phyloP scores from a whole-genome alignment of 2,797 vertebrate species.

The Chaunax sp. region DNA sequence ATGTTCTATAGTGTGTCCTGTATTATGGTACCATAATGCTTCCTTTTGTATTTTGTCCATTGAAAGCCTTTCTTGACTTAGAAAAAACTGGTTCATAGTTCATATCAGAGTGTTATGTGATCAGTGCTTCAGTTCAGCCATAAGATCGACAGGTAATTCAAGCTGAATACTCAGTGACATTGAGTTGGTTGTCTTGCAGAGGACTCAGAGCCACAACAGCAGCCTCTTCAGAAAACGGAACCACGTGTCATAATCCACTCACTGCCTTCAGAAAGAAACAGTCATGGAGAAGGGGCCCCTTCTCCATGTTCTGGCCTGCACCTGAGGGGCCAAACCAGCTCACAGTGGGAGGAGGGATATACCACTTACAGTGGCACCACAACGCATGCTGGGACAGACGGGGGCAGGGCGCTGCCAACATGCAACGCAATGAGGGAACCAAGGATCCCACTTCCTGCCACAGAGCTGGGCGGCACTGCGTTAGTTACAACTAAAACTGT shows the following conservation, averaged over 20 bases:
- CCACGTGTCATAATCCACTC: not conserved
- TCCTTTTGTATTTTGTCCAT: not conserved
- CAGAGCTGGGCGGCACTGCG: constrained; percentile 79
- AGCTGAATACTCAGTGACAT: not conserved
- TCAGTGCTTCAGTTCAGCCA: not conserved
- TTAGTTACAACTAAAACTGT: constrained; percentile 84
- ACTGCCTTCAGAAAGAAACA: constrained; percentile 7
- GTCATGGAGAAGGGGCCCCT: constrained; percentile 10
- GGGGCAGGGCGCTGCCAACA: not conserved
- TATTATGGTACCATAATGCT: not conserved
- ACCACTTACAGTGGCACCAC: constrained; percentile 7
- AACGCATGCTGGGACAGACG: constrained; percentile 27
- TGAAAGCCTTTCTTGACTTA: too few relatives aligned
- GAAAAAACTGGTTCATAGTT: not conserved
- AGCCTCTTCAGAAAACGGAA: constrained; percentile 50
- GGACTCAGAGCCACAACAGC: constrained; percentile 32
- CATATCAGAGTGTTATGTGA: not conserved
- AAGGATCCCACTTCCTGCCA: constrained; percentile 84
- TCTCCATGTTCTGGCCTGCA: constrained; percentile 43
- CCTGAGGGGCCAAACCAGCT: constrained; percentile 7
- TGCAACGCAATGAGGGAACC: constrained; percentile 63
- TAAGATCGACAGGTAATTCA: not conserved
- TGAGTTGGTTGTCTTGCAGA: constrained; percentile 49
- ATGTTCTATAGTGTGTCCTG: not conserved
- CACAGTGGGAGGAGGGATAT: constrained; percentile 24